Evolutionary conservation across 2,888 invertebrate genomes (phyloP).

Genomic region (Trachelus troglodyta): DNA sequence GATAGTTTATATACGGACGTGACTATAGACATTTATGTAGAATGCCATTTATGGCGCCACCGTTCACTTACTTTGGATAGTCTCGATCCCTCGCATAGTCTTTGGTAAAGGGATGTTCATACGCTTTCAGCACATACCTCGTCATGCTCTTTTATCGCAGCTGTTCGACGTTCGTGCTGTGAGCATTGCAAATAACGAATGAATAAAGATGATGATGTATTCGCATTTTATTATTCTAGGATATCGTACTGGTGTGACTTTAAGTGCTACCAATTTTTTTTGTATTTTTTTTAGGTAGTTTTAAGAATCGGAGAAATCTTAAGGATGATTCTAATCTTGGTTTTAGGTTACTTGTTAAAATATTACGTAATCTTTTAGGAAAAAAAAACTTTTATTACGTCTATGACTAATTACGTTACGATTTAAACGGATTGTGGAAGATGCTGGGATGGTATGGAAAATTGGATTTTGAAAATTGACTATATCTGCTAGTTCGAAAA

Average conservation of each 20-base stretch:
- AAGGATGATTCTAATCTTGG: not conserved
- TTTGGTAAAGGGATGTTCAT: constrained; percentile 30
- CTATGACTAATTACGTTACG: not conserved
- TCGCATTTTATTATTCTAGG: not conserved
- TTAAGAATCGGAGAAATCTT: not conserved
- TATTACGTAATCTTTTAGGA: not conserved
- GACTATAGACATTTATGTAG: not conserved
- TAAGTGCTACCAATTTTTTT: not conserved
- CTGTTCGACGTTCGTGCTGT: constrained; percentile 2
- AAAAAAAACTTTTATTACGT: not conserved
- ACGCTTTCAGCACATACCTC: constrained; percentile 63
- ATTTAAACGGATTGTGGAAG: not conserved
- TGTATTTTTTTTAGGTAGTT: not conserved
- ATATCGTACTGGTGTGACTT: not conserved
- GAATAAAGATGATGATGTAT: not conserved
- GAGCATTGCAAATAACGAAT: constrained; percentile 1
- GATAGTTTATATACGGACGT: not conserved
- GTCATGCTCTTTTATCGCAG: constrained; percentile 57
- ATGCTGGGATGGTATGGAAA: not conserved
- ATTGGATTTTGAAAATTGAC: not conserved
- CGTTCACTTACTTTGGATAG: constrained; percentile 14
- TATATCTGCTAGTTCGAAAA: not conserved
- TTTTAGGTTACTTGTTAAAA: not conserved
- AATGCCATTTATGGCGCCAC: not conserved
- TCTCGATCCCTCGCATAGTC: constrained; percentile 15